phyloP scores from a whole-genome alignment of 2,888 invertebrate species.

The Scaptodrosophila latifasciaeformis region DNA sequence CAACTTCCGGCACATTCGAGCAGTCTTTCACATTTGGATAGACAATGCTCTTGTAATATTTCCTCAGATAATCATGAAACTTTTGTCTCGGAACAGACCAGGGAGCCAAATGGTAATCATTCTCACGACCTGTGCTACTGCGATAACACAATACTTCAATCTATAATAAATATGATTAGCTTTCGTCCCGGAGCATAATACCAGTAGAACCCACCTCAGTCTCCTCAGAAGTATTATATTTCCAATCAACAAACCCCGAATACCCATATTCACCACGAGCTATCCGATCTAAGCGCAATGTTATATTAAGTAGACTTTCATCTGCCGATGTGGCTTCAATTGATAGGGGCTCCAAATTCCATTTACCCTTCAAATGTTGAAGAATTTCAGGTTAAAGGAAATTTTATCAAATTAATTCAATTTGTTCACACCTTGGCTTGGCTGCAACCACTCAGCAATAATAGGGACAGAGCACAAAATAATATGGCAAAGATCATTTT shows the following conservation, averaged over 20 bases:
- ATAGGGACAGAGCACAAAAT: no score
- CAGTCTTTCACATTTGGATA: slow-evolving; percentile 29
- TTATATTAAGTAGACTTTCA: neutral
- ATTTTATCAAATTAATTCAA: neutral
- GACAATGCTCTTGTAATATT: slow-evolving; percentile 24
- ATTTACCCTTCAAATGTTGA: neutral
- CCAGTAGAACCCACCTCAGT: neutral
- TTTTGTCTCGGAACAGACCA: slow-evolving; percentile 21
- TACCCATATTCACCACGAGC: slow-evolving; percentile 12
- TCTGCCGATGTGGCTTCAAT: neutral
- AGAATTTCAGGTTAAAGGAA: neutral
- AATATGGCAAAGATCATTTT: no score
- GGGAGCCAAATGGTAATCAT: slow-evolving; percentile 34
- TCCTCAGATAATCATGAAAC: slow-evolving; percentile 7
- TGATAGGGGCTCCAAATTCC: slow-evolving; percentile 20
- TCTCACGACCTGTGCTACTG: slow-evolving; percentile 37
- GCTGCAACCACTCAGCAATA: no score
- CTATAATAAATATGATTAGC: no score
- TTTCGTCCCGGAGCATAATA: no score
- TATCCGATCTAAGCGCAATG: slow-evolving; percentile 8
- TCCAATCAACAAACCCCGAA: neutral
- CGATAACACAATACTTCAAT: slow-evolving; percentile 23
- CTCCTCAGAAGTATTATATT: slow-evolving; percentile 4
- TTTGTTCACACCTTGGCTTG: no score
- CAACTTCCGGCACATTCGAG: slow-evolving; percentile 19